Conservation (phyloP, 2,113 vertebrate species). For the Cyprichromis sp. region DNA sequence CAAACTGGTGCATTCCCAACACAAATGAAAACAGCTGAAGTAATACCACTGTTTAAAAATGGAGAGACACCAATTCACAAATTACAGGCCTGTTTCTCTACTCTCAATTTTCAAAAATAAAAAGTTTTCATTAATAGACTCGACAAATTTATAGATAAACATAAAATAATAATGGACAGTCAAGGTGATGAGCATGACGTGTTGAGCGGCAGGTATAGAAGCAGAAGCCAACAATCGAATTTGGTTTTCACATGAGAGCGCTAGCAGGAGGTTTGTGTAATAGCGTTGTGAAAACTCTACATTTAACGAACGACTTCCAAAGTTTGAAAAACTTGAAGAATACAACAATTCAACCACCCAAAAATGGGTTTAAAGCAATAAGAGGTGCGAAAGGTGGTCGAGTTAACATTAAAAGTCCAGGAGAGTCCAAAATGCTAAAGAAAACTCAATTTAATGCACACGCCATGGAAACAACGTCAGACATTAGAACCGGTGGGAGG, state of each 20-base stretch:
- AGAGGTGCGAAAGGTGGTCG: rapidly evolving
- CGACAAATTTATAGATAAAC: background rate
- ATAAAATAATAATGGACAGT: background rate
- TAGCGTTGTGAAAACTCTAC: background rate
- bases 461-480: background rate
- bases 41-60: background rate
- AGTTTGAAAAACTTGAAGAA: background rate
- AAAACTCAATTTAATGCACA: background rate
- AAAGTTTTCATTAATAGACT: background rate
- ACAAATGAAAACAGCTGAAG: background rate
- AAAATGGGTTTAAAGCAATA: background rate
- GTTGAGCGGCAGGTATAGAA: background rate
- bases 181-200: background rate
- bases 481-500: background rate
- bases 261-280: background rate
- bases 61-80: background rate
- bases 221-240: background rate
- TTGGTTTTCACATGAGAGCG: background rate
- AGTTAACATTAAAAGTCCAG: background rate
- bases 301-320: background rate
- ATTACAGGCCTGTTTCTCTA: background rate
- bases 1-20: rapidly evolving
- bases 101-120: background rate
- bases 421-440: background rate
- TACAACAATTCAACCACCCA: background rate